Percentiles rank a stretch among this genome's conserved stretches.
Evolutionary conservation across 2,113 vertebrate species (phyloP).

Genomic region (Oncorhynchus clarkii): DNA sequence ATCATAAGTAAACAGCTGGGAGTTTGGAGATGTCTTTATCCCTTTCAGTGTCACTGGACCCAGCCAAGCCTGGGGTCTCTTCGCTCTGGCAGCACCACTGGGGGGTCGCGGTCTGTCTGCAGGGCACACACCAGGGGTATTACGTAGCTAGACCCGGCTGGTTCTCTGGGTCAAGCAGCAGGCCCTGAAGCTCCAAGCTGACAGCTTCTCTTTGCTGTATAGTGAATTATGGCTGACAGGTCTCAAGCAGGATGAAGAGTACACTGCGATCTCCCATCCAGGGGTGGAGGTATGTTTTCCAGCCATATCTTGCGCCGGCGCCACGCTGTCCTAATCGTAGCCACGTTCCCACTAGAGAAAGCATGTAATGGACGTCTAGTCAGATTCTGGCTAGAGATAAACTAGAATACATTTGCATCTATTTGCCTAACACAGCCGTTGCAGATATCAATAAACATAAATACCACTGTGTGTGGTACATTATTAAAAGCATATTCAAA

Average conservation of each 20-base stretch:
- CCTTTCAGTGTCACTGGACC: slow-evolving; percentile 16
- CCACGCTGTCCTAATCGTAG: too few relatives aligned
- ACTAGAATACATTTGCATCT: too few relatives aligned
- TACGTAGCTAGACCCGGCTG: slow-evolving; percentile 4
- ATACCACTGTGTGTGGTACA: too few relatives aligned
- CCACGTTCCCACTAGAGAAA: too few relatives aligned
- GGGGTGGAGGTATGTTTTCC: too few relatives aligned
- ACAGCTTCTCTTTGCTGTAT: slow-evolving; percentile 33
- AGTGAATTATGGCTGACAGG: slow-evolving; percentile 47
- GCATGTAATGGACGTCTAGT: too few relatives aligned
- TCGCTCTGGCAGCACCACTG: neutral
- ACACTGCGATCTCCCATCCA: too few relatives aligned
- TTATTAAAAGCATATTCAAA: too few relatives aligned
- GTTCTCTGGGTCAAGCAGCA: slow-evolving; percentile 28
- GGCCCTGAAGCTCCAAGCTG: slow-evolving; percentile 50
- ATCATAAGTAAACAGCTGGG: slow-evolving; percentile 6
- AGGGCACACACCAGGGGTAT: neutral
- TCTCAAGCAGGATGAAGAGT: slow-evolving; percentile 23
- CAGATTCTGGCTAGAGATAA: too few relatives aligned
- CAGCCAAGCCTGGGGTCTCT: slow-evolving; percentile 17
- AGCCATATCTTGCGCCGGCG: too few relatives aligned
- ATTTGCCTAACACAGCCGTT: too few relatives aligned
- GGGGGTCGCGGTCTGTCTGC: neutral
- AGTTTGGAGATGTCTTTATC: slow-evolving; percentile 34
- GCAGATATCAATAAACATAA: too few relatives aligned